Evolutionary conservation across 2,113 vertebrate genomes (phyloP).

Genomic region (Albula goreensis): DNA sequence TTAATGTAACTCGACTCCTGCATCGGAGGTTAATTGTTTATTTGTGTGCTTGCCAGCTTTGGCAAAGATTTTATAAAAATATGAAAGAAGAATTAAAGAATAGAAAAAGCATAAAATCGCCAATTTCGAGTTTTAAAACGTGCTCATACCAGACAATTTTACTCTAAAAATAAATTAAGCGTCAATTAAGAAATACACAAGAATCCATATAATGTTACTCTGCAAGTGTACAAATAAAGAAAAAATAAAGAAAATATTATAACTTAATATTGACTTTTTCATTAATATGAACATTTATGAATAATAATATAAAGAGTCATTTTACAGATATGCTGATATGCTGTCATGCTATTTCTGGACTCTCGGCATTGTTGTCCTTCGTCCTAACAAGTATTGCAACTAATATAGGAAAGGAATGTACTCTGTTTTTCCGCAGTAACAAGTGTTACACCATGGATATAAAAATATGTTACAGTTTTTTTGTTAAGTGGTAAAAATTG

Average conservation of each 20-base stretch:
- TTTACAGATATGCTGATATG: too few relatives aligned
- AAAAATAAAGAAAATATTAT: not conserved
- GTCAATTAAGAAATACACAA: not conserved
- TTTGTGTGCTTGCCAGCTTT: not conserved
- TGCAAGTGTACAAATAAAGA: not conserved
- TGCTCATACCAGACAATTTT: not conserved
- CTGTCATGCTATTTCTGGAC: too few relatives aligned
- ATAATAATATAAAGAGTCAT: too few relatives aligned
- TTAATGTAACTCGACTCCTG: constrained; percentile 3
- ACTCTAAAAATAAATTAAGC: not conserved
- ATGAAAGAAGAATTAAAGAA: not conserved
- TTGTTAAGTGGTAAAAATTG: too few relatives aligned
- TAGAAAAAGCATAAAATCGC: not conserved
- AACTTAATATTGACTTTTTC: not conserved
- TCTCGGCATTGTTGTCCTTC: too few relatives aligned
- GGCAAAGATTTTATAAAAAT: not conserved
- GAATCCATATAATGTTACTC: not conserved
- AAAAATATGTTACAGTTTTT: too few relatives aligned
- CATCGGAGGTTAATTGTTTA: constrained; percentile 5
- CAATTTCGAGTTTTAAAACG: not conserved
- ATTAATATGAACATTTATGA: too few relatives aligned
- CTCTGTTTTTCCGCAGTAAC: too few relatives aligned
- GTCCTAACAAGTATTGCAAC: too few relatives aligned
- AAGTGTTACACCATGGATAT: too few relatives aligned
- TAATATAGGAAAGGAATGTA: too few relatives aligned